phyloP scores from a whole-genome alignment of 2,113 vertebrate species.

The Erythrolamprus reginae region DNA sequence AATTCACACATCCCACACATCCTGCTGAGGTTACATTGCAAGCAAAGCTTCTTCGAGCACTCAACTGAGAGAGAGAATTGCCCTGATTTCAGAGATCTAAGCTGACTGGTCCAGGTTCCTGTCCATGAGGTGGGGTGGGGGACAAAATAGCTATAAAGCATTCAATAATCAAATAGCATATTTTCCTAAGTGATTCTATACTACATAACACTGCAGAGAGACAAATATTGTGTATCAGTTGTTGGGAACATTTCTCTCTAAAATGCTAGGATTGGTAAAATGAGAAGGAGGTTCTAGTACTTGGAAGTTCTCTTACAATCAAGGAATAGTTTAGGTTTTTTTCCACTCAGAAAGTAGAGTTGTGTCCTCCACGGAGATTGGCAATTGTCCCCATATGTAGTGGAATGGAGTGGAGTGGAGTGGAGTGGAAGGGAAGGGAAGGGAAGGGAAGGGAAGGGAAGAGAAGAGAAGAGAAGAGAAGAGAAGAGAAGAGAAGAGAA shows the following conservation, averaged over 20 bases:
- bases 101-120: not conserved
- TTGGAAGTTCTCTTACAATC: not conserved
- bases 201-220: not conserved
- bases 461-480: no score
- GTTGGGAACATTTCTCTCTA: not conserved
- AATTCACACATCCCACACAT: not conserved
- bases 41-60: not conserved
- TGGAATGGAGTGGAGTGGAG: no score
- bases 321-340: not conserved
- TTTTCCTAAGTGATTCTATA: not conserved
- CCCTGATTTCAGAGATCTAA: not conserved
- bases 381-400: no score
- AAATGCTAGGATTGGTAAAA: not conserved
- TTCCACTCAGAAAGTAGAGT: not conserved
- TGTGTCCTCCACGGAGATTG: not conserved
- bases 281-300: not conserved
- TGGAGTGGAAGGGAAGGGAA: no score
- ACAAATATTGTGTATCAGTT: not conserved
- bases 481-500: no score
- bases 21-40: not conserved
- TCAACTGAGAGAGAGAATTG: not conserved
- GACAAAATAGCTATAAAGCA: not conserved
- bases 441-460: no score
- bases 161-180: not conserved
- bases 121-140: not conserved